Percentiles rank a stretch among this genome's conserved stretches.
Evolutionary conservation across 2,888 invertebrate genomes (phyloP).

Genomic region (Lycaena phlaeas): DNA sequence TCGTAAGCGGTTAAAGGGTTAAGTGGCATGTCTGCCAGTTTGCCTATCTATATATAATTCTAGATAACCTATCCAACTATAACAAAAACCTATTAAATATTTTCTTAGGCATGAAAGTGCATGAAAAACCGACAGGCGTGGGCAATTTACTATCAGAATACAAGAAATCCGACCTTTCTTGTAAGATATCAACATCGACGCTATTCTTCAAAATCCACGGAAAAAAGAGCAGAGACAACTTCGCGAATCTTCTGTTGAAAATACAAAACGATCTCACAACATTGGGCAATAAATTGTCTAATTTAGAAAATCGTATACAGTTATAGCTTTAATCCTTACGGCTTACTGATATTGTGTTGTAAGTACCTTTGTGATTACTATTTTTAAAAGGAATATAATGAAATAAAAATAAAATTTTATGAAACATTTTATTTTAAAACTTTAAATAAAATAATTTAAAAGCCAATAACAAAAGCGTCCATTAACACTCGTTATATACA

Average conservation of each 20-base stretch:
- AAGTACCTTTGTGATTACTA: too few relatives aligned
- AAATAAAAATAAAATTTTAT: background rate
- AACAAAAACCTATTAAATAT: too few relatives aligned
- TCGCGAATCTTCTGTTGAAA: constrained; percentile 46
- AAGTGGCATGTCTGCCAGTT: too few relatives aligned
- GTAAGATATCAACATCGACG: constrained; percentile 42
- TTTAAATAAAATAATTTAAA: background rate
- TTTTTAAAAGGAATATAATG: too few relatives aligned
- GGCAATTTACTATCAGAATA: constrained; percentile 21
- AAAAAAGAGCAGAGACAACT: constrained; percentile 47
- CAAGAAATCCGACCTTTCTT: constrained; percentile 40
- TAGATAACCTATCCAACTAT: too few relatives aligned
- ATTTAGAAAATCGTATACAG: constrained; percentile 44
- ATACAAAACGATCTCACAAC: constrained; percentile 51
- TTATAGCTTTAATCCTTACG: too few relatives aligned
- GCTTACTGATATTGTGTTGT: too few relatives aligned
- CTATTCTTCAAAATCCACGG: constrained; percentile 39
- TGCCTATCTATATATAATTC: too few relatives aligned
- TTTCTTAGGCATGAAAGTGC: too few relatives aligned
- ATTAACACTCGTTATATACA: too few relatives aligned
- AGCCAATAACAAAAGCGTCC: constrained; percentile 4
- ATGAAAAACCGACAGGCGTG: too few relatives aligned
- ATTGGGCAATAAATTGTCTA: constrained; percentile 44
- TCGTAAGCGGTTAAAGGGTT: too few relatives aligned
- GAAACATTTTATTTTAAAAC: background rate